phyloP scores from a whole-genome alignment of 2,113 vertebrate species.

The Coregonus clupeaformis region DNA sequence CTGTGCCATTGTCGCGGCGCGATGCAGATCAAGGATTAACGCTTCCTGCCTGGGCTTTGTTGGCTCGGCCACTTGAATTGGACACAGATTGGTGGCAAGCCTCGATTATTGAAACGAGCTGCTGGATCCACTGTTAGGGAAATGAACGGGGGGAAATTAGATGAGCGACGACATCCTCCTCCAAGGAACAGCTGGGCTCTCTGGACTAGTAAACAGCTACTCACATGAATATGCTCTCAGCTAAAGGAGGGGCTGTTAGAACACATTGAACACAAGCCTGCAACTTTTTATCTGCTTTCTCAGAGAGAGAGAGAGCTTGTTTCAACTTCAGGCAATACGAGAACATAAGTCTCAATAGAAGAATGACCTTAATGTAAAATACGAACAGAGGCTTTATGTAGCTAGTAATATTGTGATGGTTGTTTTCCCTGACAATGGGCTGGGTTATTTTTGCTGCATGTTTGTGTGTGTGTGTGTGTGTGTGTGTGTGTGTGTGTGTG shows the following conservation, averaged over 20 bases:
- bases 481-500: neutral
- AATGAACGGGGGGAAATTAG: conserved; percentile 56
- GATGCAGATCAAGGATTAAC: conserved; percentile 76
- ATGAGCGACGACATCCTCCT: conserved; percentile 43
- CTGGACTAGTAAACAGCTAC: neutral
- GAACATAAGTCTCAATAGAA: neutral
- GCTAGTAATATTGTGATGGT: neutral
- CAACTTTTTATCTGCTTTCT: too few relatives aligned
- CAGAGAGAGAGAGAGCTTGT: too few relatives aligned
- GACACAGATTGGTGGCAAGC: conserved; percentile 61
- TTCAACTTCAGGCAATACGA: neutral
- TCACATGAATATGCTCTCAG: neutral
- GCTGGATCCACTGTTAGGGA: conserved; percentile 58
- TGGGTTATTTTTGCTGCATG: neutral
- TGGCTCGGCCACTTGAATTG: conserved; percentile 68
- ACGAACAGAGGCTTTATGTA: neutral
- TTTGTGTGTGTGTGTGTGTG: neutral
- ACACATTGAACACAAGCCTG: too few relatives aligned
- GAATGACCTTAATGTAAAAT: neutral
- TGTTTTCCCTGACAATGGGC: neutral
- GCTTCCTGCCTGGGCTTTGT: conserved; percentile 77
- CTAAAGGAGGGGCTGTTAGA: too few relatives aligned
- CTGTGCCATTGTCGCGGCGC: conserved; percentile 67
- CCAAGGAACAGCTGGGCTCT: conserved; percentile 13
- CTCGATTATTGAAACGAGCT: conserved; percentile 22